Evolutionary conservation across 2,888 invertebrate genomes (phyloP), one percentile per base, ranked within the genome.

Genomic region (Ptycholaimellus sp.): DNA sequence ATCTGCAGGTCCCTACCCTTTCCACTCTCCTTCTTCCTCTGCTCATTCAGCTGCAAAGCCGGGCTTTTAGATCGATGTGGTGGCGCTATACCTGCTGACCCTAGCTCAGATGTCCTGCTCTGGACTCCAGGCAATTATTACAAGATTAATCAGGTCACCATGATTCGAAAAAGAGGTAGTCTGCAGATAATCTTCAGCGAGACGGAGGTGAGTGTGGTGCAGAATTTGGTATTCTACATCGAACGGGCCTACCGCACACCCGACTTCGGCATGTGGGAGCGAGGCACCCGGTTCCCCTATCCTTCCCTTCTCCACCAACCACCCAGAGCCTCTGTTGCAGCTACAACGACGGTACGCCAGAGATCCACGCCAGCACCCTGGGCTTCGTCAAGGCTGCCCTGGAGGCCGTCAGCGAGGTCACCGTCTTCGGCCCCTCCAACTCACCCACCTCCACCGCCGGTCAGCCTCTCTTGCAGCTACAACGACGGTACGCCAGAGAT

Each of bases 251-350:
- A 96, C 62, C 70, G 96, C 42, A 96, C 93, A 0, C 93, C 96
- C 1, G 96, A 96, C 63, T 99, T 76, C 68, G 96, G 96, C 21
- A 87, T 93, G 77, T 99, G 96, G 93, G 93, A 93, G 61, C 68
- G 87, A 47, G 96, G 96, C 3, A 83, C 80, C 45, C 83, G n/a
- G n/a, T n/a, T n/a, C n/a, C n/a, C n/a, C n/a, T n/a, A n/a, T n/a
- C n/a, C n/a, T n/a, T n/a, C n/a, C n/a, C n/a, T n/a, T n/a, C n/a
- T n/a, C n/a, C n/a, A n/a, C n/a, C 9, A 13, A 14, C 34, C 17
- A 40, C 16, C 5, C 9, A 19, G 11, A 11, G 13, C 18, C 6
- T 16, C 11, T 20, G 11, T 19, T 33, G 36, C 18, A 39, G 50
- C 21, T 90, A 90, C 59, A 93, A 96, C 61, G 81, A 87, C 62